Evolutionary conservation across 2,888 invertebrate genomes (phyloP).

Genomic region (Aleiodes testaceus): DNA sequence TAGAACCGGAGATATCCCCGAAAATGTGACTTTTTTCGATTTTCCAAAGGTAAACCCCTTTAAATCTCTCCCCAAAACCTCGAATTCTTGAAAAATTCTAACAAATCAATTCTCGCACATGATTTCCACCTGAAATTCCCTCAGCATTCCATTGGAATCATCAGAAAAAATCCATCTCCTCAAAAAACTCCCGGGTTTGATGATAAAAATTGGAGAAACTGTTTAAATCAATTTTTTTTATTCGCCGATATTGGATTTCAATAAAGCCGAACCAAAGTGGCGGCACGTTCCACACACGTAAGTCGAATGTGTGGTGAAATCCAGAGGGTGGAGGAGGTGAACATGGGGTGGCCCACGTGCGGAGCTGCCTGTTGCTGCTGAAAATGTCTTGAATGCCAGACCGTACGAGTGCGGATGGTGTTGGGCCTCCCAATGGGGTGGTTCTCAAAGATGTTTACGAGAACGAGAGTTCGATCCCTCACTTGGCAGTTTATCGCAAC

Average conservation of each 20-base stretch:
- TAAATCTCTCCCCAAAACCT: too few species aligned
- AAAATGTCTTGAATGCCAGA: conserved; percentile 13
- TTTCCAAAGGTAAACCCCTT: too few species aligned
- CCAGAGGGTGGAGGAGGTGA: neutral
- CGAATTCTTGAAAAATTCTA: too few species aligned
- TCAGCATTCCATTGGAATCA: too few species aligned
- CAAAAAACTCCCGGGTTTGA: neutral
- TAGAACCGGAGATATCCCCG: too few species aligned
- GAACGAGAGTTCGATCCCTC: conserved; percentile 25
- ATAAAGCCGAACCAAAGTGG: neutral
- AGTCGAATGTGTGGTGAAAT: neutral
- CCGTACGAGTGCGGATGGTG: neutral
- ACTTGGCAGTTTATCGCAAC: conserved; percentile 25
- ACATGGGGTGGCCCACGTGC: conserved; percentile 16
- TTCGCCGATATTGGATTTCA: conserved; percentile 14
- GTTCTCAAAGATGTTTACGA: conserved; percentile 26
- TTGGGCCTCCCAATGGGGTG: neutral
- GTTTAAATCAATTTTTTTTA: conserved; percentile 7
- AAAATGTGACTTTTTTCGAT: too few species aligned
- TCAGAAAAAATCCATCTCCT: too few species aligned
- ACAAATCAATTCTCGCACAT: too few species aligned
- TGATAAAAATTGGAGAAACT: neutral
- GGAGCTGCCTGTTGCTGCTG: conserved; percentile 20
- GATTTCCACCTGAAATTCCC: too few species aligned
- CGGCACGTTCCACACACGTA: conserved; percentile 14